Evolutionary conservation across 2,888 invertebrate genomes (phyloP).

Genomic region (Hartigia nigra): DNA sequence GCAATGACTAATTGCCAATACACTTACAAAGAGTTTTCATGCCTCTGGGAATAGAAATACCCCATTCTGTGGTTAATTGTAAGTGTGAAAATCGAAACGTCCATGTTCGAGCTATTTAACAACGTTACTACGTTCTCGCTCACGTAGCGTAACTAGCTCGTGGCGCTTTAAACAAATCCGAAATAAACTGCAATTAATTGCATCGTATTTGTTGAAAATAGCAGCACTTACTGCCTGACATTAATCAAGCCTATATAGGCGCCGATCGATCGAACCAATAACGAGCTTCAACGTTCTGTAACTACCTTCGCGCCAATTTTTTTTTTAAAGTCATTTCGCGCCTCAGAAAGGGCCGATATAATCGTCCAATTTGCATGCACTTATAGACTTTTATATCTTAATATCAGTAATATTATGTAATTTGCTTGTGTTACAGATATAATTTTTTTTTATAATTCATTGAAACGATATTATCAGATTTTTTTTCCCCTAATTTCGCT

Average conservation of each 20-base stretch:
- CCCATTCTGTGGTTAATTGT: background rate
- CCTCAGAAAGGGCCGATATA: background rate
- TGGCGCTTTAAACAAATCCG: background rate
- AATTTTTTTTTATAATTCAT: too few species aligned
- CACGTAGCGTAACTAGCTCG: background rate
- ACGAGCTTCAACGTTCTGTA: background rate
- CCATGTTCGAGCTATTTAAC: background rate
- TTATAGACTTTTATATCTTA: background rate
- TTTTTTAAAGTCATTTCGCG: background rate
- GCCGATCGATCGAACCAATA: background rate
- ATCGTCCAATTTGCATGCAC: background rate
- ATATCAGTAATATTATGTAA: background rate
- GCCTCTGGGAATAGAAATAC: background rate
- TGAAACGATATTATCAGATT: background rate
- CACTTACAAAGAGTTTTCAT: background rate
- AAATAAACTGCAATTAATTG: background rate
- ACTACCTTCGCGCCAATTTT: background rate
- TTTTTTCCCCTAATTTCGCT: background rate
- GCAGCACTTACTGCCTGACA: background rate
- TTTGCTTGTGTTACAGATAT: background rate
- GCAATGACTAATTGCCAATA: background rate
- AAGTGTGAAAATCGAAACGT: background rate
- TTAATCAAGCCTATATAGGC: background rate
- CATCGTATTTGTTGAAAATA: background rate
- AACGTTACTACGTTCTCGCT: background rate